Evolutionary conservation across 2,113 vertebrate genomes (phyloP).

Genomic region (Microtus pennsylvanicus): DNA sequence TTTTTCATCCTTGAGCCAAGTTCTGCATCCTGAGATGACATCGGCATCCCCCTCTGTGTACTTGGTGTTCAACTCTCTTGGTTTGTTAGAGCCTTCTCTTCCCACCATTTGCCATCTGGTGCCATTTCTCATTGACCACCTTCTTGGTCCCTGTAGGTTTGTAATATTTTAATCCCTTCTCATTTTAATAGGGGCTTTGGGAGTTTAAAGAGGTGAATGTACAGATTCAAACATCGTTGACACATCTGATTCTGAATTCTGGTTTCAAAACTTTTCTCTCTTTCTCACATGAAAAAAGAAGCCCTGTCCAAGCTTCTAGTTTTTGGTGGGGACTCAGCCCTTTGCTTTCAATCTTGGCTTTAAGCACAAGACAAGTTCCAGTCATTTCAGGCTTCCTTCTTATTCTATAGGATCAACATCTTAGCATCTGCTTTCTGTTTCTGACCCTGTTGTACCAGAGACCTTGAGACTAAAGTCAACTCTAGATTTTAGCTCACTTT

Average conservation of each 20-base stretch:
- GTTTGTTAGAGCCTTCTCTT: conserved; percentile 29
- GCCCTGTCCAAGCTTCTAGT: neutral
- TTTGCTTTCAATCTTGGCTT: neutral
- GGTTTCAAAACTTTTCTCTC: neutral
- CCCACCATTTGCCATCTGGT: conserved; percentile 17
- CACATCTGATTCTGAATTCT: conserved; percentile 16
- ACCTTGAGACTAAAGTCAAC: neutral
- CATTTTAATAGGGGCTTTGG: conserved; percentile 34
- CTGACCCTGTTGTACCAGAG: neutral
- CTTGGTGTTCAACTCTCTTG: conserved; percentile 6
- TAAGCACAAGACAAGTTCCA: neutral
- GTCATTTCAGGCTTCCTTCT: neutral
- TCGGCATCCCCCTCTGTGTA: neutral
- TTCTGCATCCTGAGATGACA: neutral
- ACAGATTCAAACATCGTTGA: neutral
- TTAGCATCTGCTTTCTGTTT: neutral
- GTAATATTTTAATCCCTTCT: conserved; percentile 48
- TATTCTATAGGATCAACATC: neutral
- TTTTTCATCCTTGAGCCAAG: neutral
- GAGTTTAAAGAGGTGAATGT: conserved; percentile 28
- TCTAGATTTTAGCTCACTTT: neutral
- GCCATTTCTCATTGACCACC: neutral
- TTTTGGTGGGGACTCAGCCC: neutral
- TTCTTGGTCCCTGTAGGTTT: conserved; percentile 58
- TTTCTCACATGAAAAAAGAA: neutral